Percentiles rank a stretch among this genome's conserved stretches.
These are phyloP conservation scores for Laticauda laticaudata DNA, from an alignment of 2,113 vertebrate genomes.

Conservation along the genomic window DNA sequence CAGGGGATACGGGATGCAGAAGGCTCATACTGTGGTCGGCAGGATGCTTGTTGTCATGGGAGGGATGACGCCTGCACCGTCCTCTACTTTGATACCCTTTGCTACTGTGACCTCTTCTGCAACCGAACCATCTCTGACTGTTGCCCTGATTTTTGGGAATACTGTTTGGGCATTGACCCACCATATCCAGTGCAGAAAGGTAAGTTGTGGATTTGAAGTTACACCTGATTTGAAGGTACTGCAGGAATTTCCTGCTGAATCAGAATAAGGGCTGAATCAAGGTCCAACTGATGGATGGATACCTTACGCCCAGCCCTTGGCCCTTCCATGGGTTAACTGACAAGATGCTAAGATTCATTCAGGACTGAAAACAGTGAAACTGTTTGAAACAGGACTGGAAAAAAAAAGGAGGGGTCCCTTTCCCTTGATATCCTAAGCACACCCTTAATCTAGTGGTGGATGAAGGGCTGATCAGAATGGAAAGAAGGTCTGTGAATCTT, in stretches of 20 bases:
- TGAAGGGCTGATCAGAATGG: neutral
- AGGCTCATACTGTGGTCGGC: slow-evolving; percentile 84
- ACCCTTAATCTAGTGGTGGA: neutral
- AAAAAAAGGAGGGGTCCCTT: neutral
- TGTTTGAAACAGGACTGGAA: no score
- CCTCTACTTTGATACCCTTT: slow-evolving; percentile 90
- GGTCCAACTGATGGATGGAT: neutral
- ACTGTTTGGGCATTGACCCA: slow-evolving; percentile 83
- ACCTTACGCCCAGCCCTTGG: neutral
- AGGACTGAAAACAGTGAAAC: neutral
- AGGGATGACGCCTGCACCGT: slow-evolving; percentile 86
- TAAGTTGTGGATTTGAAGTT: neutral
- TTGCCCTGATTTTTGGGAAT: slow-evolving; percentile 96
- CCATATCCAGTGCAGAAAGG: slow-evolving; percentile 72
- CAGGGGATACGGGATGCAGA: slow-evolving; percentile 84
- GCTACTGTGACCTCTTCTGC: slow-evolving; percentile 98
- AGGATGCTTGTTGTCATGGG: slow-evolving; percentile 85
- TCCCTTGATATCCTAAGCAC: neutral
- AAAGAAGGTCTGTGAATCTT: neutral
- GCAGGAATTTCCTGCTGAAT: neutral
- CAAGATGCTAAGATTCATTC: neutral
- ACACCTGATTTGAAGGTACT: neutral
- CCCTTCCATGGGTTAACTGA: neutral
- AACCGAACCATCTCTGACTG: slow-evolving; percentile 95
- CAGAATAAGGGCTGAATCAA: neutral